Percentiles rank a stretch among this genome's conserved stretches.
phyloP scores from a whole-genome alignment of 1,140 invertebrate species.

The Drosophila kurseongensis region DNA sequence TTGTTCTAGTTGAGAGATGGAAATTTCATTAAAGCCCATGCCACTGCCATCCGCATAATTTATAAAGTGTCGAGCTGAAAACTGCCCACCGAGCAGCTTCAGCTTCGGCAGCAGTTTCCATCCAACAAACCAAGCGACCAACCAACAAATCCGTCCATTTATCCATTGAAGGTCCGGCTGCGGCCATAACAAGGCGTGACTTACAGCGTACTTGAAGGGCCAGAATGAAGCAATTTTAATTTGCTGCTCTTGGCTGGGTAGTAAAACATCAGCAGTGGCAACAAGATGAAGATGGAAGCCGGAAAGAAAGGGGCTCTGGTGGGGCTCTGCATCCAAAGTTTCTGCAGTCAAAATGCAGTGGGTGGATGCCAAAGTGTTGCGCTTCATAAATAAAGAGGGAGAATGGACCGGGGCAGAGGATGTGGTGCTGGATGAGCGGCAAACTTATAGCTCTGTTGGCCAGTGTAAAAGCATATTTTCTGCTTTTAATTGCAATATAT shows the following conservation, averaged over 20 bases:
- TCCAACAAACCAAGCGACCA: constrained; percentile 15
- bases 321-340: constrained; percentile 20
- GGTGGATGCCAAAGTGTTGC: constrained; percentile 62
- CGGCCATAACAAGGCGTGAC: constrained; percentile 63
- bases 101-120: constrained; percentile 4
- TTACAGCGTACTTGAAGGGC: constrained; percentile 51
- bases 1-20: constrained; percentile 22
- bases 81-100: constrained; percentile 26
- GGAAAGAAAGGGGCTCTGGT: neutral
- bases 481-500: constrained; percentile 83
- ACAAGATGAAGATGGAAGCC: constrained; percentile 38
- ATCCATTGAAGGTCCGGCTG: constrained; percentile 41
- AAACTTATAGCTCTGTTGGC: constrained; percentile 58
- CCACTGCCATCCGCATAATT: constrained; percentile 60
- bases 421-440: constrained; percentile 19
- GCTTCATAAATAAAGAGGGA: constrained; percentile 70
- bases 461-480: constrained; percentile 80
- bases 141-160: constrained; percentile 56
- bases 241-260: constrained; percentile 63
- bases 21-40: constrained; percentile 69
- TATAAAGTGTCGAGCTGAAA: constrained; percentile 78
- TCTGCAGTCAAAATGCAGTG: constrained; percentile 66
- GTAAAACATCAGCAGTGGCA: constrained; percentile 75
- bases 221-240: constrained; percentile 81
- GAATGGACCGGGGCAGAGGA: constrained; percentile 2